A percentile compares a stretch with the other conserved stretches of the same genome.
Evolutionary conservation across 2,888 invertebrate genomes (phyloP).

Genomic region (Diarsia dahlii): DNA sequence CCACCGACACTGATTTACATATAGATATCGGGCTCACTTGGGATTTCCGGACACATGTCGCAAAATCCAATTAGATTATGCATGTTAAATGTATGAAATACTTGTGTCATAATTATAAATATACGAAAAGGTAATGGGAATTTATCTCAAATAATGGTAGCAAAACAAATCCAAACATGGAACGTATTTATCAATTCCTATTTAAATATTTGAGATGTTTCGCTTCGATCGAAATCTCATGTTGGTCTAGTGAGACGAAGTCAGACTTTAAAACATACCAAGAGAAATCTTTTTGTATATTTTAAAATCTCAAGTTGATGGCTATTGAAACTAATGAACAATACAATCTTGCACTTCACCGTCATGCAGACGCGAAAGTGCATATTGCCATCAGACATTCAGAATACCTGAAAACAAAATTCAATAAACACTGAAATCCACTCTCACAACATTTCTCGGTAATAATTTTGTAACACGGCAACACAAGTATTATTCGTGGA

Average conservation of each 20-base stretch:
- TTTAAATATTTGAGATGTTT: background rate
- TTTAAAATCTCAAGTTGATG: background rate
- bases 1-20: slow-evolving; percentile 66
- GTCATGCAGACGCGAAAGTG: background rate
- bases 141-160: background rate
- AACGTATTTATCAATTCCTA: background rate
- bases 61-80: slow-evolving; percentile 31
- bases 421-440: slow-evolving; percentile 41
- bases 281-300: background rate
- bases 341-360: slow-evolving; percentile 7
- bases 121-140: background rate
- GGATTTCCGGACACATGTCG: slow-evolving; percentile 42
- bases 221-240: background rate
- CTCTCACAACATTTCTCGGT: slow-evolving; percentile 33
- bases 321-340: background rate
- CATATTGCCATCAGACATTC: background rate
- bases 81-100: slow-evolving; percentile 31
- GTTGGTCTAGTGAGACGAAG: background rate
- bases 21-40: slow-evolving; percentile 52
- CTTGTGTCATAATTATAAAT: slow-evolving; percentile 13
- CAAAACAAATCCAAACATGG: background rate
- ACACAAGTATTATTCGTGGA: slow-evolving; percentile 47
- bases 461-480: slow-evolving; percentile 40
- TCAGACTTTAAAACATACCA: too few species aligned
- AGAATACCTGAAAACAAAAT: slow-evolving; percentile 18